phyloP scores from a whole-genome alignment of 2,113 vertebrate genomes.

The Stercorarius parasiticus region DNA sequence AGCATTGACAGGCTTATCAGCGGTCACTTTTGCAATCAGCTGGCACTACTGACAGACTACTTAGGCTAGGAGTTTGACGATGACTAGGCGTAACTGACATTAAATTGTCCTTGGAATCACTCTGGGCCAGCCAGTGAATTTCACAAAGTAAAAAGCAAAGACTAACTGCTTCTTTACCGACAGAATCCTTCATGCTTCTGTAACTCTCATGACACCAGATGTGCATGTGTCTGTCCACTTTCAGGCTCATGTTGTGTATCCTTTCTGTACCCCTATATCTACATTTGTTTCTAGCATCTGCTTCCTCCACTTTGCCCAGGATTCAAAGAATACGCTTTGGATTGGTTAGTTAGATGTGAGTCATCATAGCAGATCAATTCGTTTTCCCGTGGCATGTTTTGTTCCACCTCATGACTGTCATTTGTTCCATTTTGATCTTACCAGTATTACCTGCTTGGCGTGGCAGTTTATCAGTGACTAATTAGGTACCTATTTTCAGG shows the following conservation, averaged over 20 bases:
- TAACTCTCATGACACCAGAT: background rate
- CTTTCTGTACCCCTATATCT: background rate
- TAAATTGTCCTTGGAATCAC: background rate
- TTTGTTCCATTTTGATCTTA: background rate
- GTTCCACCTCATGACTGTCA: background rate
- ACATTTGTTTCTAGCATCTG: background rate
- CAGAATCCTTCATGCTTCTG: background rate
- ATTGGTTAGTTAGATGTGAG: background rate
- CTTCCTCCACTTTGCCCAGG: background rate
- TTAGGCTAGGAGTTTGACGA: background rate
- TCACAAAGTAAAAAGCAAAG: background rate
- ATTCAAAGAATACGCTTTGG: background rate
- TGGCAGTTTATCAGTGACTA: background rate
- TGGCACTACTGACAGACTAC: background rate
- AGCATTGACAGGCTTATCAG: background rate
- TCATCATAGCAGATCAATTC: background rate
- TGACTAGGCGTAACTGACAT: background rate
- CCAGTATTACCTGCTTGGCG: constrained; percentile 9
- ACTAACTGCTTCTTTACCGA: background rate
- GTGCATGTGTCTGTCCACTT: background rate
- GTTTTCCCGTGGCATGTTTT: background rate
- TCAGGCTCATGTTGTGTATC: background rate
- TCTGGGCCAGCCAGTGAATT: background rate
- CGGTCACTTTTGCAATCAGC: background rate
- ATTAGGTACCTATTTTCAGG: background rate